Conservation (phyloP, 2,797 vertebrate genomes). For the Lepidocolaptes lacrymiger region DNA sequence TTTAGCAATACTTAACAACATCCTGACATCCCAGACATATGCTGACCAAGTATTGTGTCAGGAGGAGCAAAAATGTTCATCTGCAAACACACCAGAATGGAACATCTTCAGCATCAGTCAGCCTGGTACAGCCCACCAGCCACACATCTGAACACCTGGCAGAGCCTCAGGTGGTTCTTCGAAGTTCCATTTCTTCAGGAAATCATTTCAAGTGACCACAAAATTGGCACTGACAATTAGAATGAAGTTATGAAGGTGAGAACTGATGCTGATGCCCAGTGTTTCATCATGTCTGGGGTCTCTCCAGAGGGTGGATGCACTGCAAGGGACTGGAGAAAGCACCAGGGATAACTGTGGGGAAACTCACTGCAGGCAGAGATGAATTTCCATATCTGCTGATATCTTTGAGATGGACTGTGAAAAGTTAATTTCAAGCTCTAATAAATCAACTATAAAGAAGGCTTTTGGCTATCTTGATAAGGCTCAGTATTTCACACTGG, state of each 20-base stretch:
- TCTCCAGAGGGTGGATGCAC: neutral
- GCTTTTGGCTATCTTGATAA: slow-evolving; percentile 41
- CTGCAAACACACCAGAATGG: neutral
- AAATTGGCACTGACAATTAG: neutral
- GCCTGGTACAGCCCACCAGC: neutral
- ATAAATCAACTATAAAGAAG: slow-evolving; percentile 46
- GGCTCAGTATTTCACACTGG: slow-evolving; percentile 44
- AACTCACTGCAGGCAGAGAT: neutral
- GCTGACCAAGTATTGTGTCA: neutral
- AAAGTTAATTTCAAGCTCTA: slow-evolving; percentile 69
- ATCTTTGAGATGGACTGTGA: slow-evolving; percentile 28
- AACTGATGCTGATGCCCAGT: neutral
- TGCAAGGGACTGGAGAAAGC: neutral
- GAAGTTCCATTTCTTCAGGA: neutral
- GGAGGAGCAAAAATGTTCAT: neutral
- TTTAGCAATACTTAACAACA: neutral
- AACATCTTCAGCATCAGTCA: neutral
- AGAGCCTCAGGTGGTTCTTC: neutral
- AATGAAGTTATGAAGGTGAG: neutral
- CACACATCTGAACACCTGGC: neutral
- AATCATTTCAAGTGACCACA: neutral
- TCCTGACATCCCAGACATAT: neutral
- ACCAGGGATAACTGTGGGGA: neutral
- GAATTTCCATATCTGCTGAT: neutral
- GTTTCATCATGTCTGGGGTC: neutral